Evolutionary conservation across 2,797 vertebrate species (phyloP).

Genomic region (Enteromius anoplus): DNA sequence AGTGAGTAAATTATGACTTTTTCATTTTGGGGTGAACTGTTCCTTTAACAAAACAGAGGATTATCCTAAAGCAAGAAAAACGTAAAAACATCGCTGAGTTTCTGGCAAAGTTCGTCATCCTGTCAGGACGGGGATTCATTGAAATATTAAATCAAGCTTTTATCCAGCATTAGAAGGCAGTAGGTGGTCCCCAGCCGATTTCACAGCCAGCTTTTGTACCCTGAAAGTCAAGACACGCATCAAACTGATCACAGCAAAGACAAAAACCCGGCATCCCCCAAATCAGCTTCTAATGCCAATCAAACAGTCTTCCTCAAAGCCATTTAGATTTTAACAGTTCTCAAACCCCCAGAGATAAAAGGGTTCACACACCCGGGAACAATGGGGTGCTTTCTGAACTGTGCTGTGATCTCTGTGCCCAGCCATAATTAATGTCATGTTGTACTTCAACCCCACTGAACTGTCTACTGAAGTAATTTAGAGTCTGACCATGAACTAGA

Average conservation of each 20-base stretch:
- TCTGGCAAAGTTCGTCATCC: constrained; percentile 41
- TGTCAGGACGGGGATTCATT: constrained; percentile 35
- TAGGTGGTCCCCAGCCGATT: constrained; percentile 51
- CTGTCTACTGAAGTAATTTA: constrained; percentile 27
- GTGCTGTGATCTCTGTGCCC: constrained; percentile 44
- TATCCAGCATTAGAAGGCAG: constrained; percentile 28
- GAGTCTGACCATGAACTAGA: not conserved
- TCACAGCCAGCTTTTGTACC: constrained; percentile 49
- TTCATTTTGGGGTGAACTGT: not conserved
- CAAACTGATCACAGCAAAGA: constrained; percentile 49
- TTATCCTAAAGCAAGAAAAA: constrained; percentile 4
- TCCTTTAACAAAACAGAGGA: not conserved
- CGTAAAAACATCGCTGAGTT: constrained; percentile 22
- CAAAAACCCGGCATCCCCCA: constrained; percentile 20
- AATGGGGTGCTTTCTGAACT: constrained; percentile 45
- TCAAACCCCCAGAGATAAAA: constrained; percentile 36
- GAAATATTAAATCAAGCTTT: constrained; percentile 46
- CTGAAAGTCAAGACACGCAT: constrained; percentile 40
- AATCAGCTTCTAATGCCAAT: constrained; percentile 55
- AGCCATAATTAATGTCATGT: constrained; percentile 57
- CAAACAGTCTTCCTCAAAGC: constrained; percentile 36
- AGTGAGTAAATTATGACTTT: not conserved
- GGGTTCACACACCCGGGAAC: constrained; percentile 46
- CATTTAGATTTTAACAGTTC: constrained; percentile 10
- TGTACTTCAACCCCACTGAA: constrained; percentile 42